phyloP scores from a whole-genome alignment of 2,888 invertebrate species.

The Mimachlamys varia region DNA sequence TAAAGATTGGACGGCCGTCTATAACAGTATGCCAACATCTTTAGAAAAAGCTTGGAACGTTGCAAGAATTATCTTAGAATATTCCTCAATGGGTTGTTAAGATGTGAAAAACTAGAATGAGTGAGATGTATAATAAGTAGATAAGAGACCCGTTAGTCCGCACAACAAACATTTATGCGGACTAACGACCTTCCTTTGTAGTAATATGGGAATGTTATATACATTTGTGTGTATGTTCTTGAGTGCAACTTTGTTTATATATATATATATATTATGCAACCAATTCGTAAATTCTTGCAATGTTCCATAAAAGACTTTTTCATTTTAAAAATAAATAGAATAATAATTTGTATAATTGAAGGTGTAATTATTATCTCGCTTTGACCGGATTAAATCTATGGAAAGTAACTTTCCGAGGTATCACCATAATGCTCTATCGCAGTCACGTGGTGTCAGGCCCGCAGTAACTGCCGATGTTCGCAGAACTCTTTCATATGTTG shows the following conservation, averaged over 20 bases:
- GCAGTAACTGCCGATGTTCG: slow-evolving; percentile 55
- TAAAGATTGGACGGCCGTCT: slow-evolving; percentile 21
- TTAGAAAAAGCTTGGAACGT: slow-evolving; percentile 19
- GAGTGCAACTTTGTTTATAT: background rate
- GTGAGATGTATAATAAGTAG: too few species aligned
- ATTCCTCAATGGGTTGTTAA: too few species aligned
- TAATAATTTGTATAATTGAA: background rate
- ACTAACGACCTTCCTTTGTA: background rate
- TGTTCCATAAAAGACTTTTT: slow-evolving; percentile 26
- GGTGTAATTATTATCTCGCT: background rate
- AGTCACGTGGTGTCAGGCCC: background rate
- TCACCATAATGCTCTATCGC: background rate
- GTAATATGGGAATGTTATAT: background rate
- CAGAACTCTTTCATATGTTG: slow-evolving; percentile 66
- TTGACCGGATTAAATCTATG: background rate
- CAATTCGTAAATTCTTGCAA: background rate
- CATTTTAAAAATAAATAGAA: background rate
- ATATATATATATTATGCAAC: background rate
- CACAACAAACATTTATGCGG: too few species aligned
- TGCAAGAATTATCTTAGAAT: slow-evolving; percentile 31
- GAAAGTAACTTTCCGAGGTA: background rate
- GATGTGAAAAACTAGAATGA: too few species aligned
- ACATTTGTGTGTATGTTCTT: background rate
- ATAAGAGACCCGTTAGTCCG: too few species aligned
- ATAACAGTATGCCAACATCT: background rate